Conservation (phyloP, 2,797 vertebrate species). For the Pagetopsis macropterus region DNA sequence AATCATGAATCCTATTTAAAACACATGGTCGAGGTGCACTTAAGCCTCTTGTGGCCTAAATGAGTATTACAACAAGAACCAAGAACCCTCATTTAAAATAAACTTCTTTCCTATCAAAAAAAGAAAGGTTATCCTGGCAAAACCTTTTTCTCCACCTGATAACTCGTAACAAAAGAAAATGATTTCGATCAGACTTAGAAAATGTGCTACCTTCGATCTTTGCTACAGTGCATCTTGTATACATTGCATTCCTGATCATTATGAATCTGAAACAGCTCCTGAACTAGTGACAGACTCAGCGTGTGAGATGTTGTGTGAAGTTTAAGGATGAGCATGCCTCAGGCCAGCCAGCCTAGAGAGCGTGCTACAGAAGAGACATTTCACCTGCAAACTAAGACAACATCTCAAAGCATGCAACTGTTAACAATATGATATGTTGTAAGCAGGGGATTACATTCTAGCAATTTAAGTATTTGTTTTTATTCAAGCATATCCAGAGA, state of each 20-base stretch:
- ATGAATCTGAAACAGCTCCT: constrained; percentile 7
- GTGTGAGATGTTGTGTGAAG: constrained; percentile 2
- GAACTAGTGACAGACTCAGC: neutral
- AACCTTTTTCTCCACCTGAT: too few species aligned
- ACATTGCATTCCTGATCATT: neutral
- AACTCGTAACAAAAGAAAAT: too few species aligned
- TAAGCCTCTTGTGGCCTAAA: too few species aligned
- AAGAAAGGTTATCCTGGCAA: too few species aligned
- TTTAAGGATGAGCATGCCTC: constrained; percentile 69
- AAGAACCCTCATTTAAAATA: too few species aligned
- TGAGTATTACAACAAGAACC: too few species aligned
- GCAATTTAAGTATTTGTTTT: neutral
- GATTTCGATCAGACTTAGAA: too few species aligned
- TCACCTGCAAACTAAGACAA: neutral
- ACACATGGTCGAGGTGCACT: too few species aligned
- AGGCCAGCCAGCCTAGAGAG: constrained; percentile 91
- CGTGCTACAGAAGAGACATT: constrained; percentile 42
- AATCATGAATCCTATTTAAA: too few species aligned
- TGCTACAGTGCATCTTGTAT: neutral
- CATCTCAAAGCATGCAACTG: neutral
- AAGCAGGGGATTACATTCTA: neutral
- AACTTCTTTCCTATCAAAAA: too few species aligned
- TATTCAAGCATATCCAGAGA: constrained; percentile 5
- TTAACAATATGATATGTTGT: neutral
- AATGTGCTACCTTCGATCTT: neutral